phyloP scores from a whole-genome alignment of 2,797 vertebrate genomes.

The Cheirogaleus major region DNA sequence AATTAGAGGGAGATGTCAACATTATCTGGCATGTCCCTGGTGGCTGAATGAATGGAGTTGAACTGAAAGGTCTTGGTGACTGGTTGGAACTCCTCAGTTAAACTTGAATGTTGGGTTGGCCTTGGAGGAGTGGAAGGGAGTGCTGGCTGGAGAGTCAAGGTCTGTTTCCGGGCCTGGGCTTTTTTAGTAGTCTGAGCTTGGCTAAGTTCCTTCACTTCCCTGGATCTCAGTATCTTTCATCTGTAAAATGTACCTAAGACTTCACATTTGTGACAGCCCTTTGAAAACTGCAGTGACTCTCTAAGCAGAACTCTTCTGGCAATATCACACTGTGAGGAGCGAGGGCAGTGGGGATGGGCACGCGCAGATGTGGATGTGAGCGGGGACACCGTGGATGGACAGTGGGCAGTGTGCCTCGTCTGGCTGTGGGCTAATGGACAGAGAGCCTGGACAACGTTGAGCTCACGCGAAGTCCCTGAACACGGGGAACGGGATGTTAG shows the following conservation, averaged over 20 bases:
- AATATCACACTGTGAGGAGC: accelerated
- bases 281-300: neutral
- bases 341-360: neutral
- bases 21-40: neutral
- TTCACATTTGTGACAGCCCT: neutral
- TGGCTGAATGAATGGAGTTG: neutral
- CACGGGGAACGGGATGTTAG: neutral
- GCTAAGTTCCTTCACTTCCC: neutral
- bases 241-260: neutral
- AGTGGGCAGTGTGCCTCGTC: neutral
- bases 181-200: neutral
- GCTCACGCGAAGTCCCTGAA: neutral
- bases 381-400: accelerated
- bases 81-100: neutral
- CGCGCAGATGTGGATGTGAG: accelerated
- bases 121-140: neutral
- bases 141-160: neutral
- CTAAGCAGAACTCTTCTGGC: neutral
- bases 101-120: neutral
- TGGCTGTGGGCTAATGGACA: neutral
- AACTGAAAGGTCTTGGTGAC: neutral
- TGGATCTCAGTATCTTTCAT: neutral
- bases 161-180: neutral
- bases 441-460: neutral
- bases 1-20: too few species aligned